Base-by-base conservation (phyloP, 2,797 vertebrate species). In the Brotula barbata region DNA sequence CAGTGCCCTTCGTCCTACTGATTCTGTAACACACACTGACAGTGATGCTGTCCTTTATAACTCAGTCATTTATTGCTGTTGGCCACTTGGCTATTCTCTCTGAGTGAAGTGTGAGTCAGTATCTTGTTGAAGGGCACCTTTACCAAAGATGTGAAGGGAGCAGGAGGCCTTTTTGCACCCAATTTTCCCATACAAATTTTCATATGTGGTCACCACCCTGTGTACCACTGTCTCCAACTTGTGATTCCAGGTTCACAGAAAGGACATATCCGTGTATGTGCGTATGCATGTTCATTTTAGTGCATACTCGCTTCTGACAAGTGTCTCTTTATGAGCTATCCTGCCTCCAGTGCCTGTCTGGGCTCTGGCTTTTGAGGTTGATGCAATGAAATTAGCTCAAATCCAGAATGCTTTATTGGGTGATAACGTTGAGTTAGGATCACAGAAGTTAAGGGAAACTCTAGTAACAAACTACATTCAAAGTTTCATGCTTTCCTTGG, bases 41-140 rank as follows among this genome's bases (percentile, higher is more conserved):
- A 68, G 52, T 52, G 58, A 37, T 48, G 51, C 50, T 47, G 44
- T 76, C 56, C 59, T 34, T 36, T 43, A 13, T 48, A 53, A 71
- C 68, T 17, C n/a, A n/a, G 52, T 52, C 52, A 43, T 12, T 58
- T 44, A 56, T 63, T 4, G 28, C 68, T 58, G 63, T 61, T 31
- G 34, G 57, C 55, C 49, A 11, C 64, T 63, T 7, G 1, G 13
- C 43, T 41, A 15, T 59, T 56, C 69, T 68, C 69, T 59, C 11
- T 16, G 73, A 78, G 70, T 28, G 12, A 31, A 33, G 28, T 2
- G 43, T 47, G 39, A 44, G 45, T 58, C 16, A 1, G 49, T 68
- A 33, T 76, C 68, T 77, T 53, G 73, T 78, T 83, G 68, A 83
- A 83, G 78, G 80, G 80, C 83, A 81, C 81, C 86, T 80, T 71